Evolutionary conservation across 2,113 vertebrate species (phyloP), one percentile per base, ranked within the genome.

Genomic region (Cavia porcellus): DNA sequence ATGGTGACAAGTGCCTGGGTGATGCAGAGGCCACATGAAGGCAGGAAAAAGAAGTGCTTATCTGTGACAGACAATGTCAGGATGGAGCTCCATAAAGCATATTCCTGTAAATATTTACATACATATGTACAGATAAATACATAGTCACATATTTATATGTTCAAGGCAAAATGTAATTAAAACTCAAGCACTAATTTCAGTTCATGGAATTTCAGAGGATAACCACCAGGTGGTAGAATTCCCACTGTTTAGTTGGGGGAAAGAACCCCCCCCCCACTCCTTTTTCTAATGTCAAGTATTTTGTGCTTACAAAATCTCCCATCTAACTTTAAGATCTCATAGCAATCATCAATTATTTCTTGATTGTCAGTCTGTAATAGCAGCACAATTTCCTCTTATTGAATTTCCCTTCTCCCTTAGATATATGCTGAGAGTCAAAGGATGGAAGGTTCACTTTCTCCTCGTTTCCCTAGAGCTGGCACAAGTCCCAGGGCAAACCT

Each of bases 151-250:
- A 75, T 38, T 35, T 83, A 79, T 74, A 55, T 62, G 82, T 94
- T 87, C 59, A 93, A 94, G 50, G 30, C 4, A 79, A 87, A 85
- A 81, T 47, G 64, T 74, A 90, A 90, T 74, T 59, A 77, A 84
- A 75, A 59, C 38, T 17, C 2, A 11, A 62, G 52, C 52, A 75
- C 20, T 42, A 45, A 83, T 86, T 96, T 84, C 32, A 87, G 61
- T 87, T 62, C 52, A 52, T 72, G 75, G 86, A 92, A 90, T 92
- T 94, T 70, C 74, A 94, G 86, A 94, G 66, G 45, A 74, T 3
- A 93, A 57, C 68, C 96, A 94, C 84, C 92, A 83, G 91, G 87
- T 85, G 75, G 87, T 96, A 74, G 92, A 86, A 89, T 87, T 97
- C 57, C 52, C 86, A 52, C 66, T 89, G 57, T 85, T 90, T 93